These are phyloP conservation scores for Centropristis striata DNA, from an alignment of 2,113 vertebrate genomes.

Conservation along the genomic window DNA sequence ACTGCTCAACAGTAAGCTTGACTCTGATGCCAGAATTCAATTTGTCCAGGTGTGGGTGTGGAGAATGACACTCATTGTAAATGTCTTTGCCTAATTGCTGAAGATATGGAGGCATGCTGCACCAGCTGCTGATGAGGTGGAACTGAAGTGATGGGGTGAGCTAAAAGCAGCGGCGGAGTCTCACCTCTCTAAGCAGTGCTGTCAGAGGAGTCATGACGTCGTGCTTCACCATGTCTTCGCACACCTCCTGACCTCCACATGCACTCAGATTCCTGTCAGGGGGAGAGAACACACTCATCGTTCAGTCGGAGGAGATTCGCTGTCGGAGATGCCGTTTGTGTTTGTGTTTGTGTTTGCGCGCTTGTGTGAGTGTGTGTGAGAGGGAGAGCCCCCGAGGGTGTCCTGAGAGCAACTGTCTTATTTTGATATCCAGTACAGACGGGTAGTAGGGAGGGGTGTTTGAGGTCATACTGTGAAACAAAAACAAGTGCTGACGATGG, in stretches of 20 bases:
- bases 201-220: slow-evolving; percentile 96
- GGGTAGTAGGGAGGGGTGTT: not conserved
- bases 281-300: slow-evolving; percentile 39
- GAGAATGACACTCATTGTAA: not conserved
- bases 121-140: slow-evolving; percentile 49
- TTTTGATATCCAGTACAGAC: slow-evolving; percentile 2
- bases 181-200: slow-evolving; percentile 92
- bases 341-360: not conserved
- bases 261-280: slow-evolving; percentile 93
- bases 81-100: slow-evolving; percentile 14
- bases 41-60: not conserved
- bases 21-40: not conserved
- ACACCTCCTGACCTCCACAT: slow-evolving; percentile 95
- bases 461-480: not conserved
- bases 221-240: slow-evolving; percentile 96
- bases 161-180: slow-evolving; percentile 49
- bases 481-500: not conserved
- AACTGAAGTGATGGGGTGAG: slow-evolving; percentile 51
- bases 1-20: not conserved
- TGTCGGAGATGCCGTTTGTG: slow-evolving; percentile 11
- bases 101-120: not conserved
- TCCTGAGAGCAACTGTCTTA: not conserved
- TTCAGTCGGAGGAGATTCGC: not conserved
- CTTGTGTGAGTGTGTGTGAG: too few species aligned
- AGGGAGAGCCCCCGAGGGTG: not conserved